These are phyloP conservation scores for Psilanteris sp. DNA, from an alignment of 1,140 invertebrate genomes.

Conservation along the genomic window DNA sequence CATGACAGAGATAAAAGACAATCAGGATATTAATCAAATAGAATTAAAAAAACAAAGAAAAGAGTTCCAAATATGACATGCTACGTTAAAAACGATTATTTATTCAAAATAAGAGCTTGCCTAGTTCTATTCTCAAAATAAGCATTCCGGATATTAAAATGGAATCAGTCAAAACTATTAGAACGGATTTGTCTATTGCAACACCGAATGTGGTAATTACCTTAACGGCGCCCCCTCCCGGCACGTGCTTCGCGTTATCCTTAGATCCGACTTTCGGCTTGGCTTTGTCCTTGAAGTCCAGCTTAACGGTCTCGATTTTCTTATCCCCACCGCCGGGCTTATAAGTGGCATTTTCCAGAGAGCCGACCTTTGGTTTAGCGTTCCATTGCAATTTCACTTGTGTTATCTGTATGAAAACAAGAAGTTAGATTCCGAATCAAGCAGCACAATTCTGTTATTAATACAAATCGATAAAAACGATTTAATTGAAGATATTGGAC, in stretches of 20 bases:
- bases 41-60: too few relatives aligned
- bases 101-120: slow-evolving; percentile 19
- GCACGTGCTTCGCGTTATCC: slow-evolving; percentile 92
- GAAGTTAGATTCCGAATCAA: too few relatives aligned
- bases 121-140: slow-evolving; percentile 38
- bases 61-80: slow-evolving; percentile 43
- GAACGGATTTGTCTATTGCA: neutral
- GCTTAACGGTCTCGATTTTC: slow-evolving; percentile 93
- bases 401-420: slow-evolving; percentile 83
- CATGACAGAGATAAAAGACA: too few relatives aligned
- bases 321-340: slow-evolving; percentile 95
- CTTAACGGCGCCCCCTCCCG: slow-evolving; percentile 94
- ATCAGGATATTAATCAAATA: too few relatives aligned
- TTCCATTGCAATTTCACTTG: slow-evolving; percentile 95
- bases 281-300: slow-evolving; percentile 95
- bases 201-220: slow-evolving; percentile 77
- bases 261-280: slow-evolving; percentile 96
- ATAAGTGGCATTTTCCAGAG: slow-evolving; percentile 94
- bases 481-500: too few relatives aligned
- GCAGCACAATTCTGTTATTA: too few relatives aligned
- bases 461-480: too few relatives aligned
- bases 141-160: slow-evolving; percentile 42
- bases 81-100: slow-evolving; percentile 15
- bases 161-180: slow-evolving; percentile 29
- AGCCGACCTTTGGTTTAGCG: slow-evolving; percentile 95